phyloP scores from a whole-genome alignment of 2,797 vertebrate species.

The Betta splendens region DNA sequence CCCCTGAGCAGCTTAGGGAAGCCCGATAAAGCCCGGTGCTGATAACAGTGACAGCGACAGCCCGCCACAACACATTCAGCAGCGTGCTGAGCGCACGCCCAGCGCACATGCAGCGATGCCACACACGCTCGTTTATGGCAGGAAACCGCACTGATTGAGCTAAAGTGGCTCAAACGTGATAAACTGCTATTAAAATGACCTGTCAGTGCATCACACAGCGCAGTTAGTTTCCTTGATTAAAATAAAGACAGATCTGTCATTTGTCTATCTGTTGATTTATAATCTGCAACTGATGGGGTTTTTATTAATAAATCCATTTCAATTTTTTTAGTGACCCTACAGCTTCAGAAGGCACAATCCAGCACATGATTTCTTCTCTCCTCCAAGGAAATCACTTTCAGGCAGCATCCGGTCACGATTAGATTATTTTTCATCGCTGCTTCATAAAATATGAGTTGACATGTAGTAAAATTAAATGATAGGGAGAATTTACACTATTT shows the following conservation, averaged over 20 bases:
- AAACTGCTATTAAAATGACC: too few species aligned
- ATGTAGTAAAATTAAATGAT: background rate
- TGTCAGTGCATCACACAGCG: too few species aligned
- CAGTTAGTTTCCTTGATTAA: too few species aligned
- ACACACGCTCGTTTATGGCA: background rate
- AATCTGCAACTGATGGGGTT: background rate
- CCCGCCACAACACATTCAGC: constrained; percentile 30
- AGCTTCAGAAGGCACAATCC: too few species aligned
- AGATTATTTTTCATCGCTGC: background rate
- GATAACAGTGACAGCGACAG: constrained; percentile 42
- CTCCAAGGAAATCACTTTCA: background rate
- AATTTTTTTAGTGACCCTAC: background rate
- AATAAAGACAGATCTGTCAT: background rate
- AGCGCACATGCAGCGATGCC: background rate
- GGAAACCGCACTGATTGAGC: background rate
- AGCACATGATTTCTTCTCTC: background rate
- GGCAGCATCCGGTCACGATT: background rate
- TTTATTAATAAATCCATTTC: background rate
- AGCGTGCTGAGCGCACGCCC: background rate
- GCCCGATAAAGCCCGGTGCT: constrained; percentile 23
- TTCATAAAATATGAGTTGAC: background rate
- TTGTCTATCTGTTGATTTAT: too few species aligned
- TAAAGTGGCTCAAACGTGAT: background rate
- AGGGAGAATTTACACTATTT: background rate
- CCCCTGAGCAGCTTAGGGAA: constrained; percentile 35